A percentile compares a stretch with the other conserved stretches of the same genome.
phyloP scores from a whole-genome alignment of 2,113 vertebrate species.

The Hystrix brachyura region DNA sequence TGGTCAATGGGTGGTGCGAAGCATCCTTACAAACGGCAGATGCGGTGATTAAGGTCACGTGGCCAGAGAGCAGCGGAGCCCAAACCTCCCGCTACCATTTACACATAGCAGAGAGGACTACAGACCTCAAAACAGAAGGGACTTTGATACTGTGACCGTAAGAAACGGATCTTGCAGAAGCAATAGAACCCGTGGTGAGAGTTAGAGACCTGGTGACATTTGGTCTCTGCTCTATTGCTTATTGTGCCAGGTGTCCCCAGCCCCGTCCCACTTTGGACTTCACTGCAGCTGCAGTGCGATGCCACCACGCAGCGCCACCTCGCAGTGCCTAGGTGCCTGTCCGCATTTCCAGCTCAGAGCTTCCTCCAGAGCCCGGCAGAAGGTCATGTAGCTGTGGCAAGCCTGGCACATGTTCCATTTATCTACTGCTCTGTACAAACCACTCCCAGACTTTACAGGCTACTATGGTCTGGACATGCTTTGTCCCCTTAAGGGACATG shows the following conservation, averaged over 20 bases:
- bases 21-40: not conserved
- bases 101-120: not conserved
- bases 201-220: not conserved
- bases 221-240: not conserved
- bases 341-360: not conserved
- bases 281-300: accelerated
- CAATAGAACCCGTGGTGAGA: not conserved
- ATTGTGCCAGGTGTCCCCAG: not conserved
- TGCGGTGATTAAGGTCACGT: accelerated
- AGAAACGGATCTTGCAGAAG: not conserved
- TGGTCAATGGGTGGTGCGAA: not conserved
- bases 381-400: not conserved
- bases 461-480: not conserved
- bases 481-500: not conserved
- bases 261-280: not conserved
- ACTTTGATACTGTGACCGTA: not conserved
- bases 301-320: too few species aligned
- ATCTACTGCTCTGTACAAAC: not conserved
- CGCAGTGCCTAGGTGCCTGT: not conserved
- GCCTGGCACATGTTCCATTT: not conserved
- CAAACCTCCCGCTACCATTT: not conserved
- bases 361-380: not conserved
- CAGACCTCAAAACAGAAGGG: not conserved
- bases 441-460: not conserved
- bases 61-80: not conserved